A percentile compares a stretch with the other conserved stretches of the same genome.
Evolutionary conservation across 2,888 invertebrate genomes (phyloP).

Genomic region (Micropterix aruncella): DNA sequence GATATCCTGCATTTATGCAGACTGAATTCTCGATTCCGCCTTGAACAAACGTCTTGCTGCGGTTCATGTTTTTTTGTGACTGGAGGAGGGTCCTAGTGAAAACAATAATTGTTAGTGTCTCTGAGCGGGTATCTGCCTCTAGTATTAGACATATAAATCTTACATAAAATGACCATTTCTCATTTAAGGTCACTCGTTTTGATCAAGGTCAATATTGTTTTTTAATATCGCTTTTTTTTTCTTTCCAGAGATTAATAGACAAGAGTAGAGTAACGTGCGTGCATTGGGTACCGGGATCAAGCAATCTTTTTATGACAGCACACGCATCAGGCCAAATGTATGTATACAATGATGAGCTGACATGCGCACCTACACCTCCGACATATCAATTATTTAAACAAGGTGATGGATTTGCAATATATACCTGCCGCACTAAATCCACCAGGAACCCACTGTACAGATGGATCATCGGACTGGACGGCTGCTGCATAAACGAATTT

Average conservation of each 20-base stretch:
- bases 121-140: too few relatives aligned
- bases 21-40: too few relatives aligned
- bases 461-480: constrained; percentile 74
- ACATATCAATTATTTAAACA: constrained; percentile 92
- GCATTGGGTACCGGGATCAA: constrained; percentile 93
- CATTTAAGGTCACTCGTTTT: too few relatives aligned
- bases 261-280: constrained; percentile 93
- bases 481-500: constrained; percentile 87
- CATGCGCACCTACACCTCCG: constrained; percentile 80
- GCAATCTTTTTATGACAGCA: constrained; percentile 86
- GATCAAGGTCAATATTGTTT: constrained; percentile 3
- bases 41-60: too few relatives aligned
- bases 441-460: constrained; percentile 86
- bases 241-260: constrained; percentile 74
- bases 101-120: too few relatives aligned
- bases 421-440: constrained; percentile 92
- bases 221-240: constrained; percentile 9
- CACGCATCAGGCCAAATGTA: constrained; percentile 95
- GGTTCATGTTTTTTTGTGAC: too few relatives aligned
- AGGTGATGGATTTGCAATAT: constrained; percentile 87
- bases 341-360: constrained; percentile 91
- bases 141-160: too few relatives aligned
- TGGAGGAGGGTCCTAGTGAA: too few relatives aligned
- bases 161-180: too few relatives aligned
- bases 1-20: too few relatives aligned